Base-by-base conservation (phyloP, 2,113 vertebrate species). In the Rhynchopsitta pachyrhyncha region DNA sequence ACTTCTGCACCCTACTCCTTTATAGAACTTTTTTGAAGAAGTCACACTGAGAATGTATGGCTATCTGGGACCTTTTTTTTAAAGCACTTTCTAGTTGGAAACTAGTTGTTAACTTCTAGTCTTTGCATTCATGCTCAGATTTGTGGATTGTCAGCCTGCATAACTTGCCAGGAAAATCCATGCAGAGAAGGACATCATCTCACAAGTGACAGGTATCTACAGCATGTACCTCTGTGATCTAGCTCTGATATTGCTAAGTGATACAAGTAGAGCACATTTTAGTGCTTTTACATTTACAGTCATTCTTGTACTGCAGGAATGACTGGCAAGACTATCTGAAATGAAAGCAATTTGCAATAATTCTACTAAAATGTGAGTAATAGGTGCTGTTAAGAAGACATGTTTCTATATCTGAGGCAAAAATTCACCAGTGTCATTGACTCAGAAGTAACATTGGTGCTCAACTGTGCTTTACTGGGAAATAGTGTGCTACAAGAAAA, bases 121-220 rank as follows among this genome's bases (percentile, higher is more conserved):
- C 62, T 86, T 88, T 75, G 42, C 52, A 24, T 79, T 49, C 15
- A 1, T 33, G 70, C 67, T 74, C 46, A 52, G 44, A 25, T 73
- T 68, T 92, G 81, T 44, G 66, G 64, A 33, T 39, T 82, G 24
- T 76, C 74, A 85, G 69, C 81, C 50, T 41, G 52, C 53, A 7
- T 63, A 79, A 17, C 49, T 80, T 66, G n/a, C 57, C 74, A 73
- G 86, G 91, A 59, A 95, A 87, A 25, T 35, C 24, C 44, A 22
- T n/a, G 13, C 47, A 44, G 59, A 79, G 50, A 66, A 85, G 74
- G 63, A 44, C 57, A 79, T 44, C 27, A 46, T 64, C 77, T 91
- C 62, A 11, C 35, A 31, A 71, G 53, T 68, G 77, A n/a, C 78
- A 42, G 52, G 18, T 47, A 84, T 4, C 8, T 35, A 39, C 52